Evolutionary conservation across 2,797 vertebrate species (phyloP).

Genomic region (Gymnodraco acuticeps): DNA sequence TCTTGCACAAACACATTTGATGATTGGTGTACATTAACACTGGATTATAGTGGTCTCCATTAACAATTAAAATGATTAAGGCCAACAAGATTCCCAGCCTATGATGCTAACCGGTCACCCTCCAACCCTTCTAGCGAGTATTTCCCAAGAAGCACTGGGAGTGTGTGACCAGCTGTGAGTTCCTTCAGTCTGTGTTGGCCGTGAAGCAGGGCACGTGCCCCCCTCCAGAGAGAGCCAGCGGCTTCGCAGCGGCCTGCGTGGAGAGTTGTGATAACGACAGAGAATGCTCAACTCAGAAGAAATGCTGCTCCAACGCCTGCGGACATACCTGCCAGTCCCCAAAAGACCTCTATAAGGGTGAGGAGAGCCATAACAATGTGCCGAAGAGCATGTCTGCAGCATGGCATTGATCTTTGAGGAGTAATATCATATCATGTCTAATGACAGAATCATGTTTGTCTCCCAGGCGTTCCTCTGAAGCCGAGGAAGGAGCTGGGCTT

Average conservation of each 20-base stretch:
- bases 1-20: no score
- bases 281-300: slow-evolving; percentile 91
- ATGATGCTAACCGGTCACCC: neutral
- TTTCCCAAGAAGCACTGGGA: slow-evolving; percentile 93
- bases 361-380: neutral
- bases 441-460: neutral
- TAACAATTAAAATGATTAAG: neutral
- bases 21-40: neutral
- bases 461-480: slow-evolving; percentile 90
- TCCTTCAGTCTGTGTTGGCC: slow-evolving; percentile 87
- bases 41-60: no score
- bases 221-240: slow-evolving; percentile 89
- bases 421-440: no score
- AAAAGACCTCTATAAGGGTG: slow-evolving; percentile 91
- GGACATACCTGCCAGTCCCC: slow-evolving; percentile 94
- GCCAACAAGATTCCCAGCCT: no score
- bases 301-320: slow-evolving; percentile 94
- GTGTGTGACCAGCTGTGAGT: slow-evolving; percentile 95
- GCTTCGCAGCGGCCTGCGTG: slow-evolving; percentile 95
- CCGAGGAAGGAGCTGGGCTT: slow-evolving; percentile 92
- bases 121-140: slow-evolving; percentile 73
- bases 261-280: slow-evolving; percentile 91
- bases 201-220: slow-evolving; percentile 94
- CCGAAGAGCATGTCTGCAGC: no score
- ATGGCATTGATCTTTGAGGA: no score